Conservation (phyloP, 2,888 invertebrate species). For the Steromphala cineraria region DNA sequence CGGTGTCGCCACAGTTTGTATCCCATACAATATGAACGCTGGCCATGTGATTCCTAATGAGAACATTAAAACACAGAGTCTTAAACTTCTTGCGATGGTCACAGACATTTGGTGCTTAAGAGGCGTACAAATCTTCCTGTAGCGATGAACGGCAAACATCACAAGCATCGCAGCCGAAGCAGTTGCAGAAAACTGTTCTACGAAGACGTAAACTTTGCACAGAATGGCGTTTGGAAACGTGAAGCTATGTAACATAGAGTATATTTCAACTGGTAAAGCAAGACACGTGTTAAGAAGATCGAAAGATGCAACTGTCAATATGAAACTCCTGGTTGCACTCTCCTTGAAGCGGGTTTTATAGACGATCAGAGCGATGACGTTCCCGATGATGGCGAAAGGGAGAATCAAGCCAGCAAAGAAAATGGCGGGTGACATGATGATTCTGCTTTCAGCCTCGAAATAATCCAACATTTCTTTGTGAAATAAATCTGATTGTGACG, state of each 20-base stretch:
- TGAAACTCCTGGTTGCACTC: conserved; percentile 6
- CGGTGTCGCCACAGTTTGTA: neutral
- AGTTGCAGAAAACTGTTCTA: neutral
- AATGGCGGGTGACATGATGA: neutral
- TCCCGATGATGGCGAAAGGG: neutral
- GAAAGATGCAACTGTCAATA: neutral
- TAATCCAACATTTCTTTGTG: neutral
- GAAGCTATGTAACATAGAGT: neutral
- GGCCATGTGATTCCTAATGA: neutral
- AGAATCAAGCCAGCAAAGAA: neutral
- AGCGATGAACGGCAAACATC: neutral
- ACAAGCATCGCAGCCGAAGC: conserved; percentile 2
- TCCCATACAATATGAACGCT: conserved; percentile 2
- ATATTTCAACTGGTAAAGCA: conserved; percentile 5
- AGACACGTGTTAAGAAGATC: neutral
- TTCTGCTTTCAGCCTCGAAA: neutral
- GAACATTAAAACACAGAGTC: neutral
- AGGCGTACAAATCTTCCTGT: conserved; percentile 3
- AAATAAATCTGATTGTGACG: no score
- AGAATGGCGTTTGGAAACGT: neutral
- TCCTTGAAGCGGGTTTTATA: neutral
- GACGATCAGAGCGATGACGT: neutral
- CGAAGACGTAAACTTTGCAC: conserved; percentile 4
- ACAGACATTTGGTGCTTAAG: neutral
- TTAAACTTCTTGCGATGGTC: neutral